Conservation (phyloP, 1,140 invertebrate genomes). For the Drosophila santomea region DNA sequence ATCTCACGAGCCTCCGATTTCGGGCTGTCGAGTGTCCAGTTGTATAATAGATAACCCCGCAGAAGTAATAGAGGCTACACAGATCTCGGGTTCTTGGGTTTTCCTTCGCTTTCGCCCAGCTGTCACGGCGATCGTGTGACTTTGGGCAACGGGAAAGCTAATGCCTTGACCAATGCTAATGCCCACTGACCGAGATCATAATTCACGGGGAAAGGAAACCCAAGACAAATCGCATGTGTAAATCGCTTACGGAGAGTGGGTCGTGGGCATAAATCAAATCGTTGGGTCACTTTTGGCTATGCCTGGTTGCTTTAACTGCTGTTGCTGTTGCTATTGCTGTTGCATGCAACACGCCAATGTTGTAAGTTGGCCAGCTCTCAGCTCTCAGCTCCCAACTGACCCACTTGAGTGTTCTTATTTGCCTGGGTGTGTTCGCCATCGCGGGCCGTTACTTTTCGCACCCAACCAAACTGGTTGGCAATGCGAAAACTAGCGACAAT, state of each 20-base stretch:
- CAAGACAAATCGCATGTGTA: slow-evolving; percentile 50
- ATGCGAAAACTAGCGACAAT: slow-evolving; percentile 71
- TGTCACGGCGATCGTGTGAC: slow-evolving; percentile 51
- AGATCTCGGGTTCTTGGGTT: slow-evolving; percentile 26
- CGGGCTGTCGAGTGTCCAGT: slow-evolving; percentile 47
- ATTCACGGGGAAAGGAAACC: slow-evolving; percentile 41
- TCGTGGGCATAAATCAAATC: slow-evolving; percentile 71
- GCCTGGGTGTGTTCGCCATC: slow-evolving; percentile 18
- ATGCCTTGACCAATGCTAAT: slow-evolving; percentile 1
- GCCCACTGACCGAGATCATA: slow-evolving; percentile 46
- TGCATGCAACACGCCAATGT: slow-evolving; percentile 66
- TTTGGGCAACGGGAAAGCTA: slow-evolving; percentile 4
- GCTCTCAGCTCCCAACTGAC: slow-evolving; percentile 30
- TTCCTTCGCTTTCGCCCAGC: slow-evolving; percentile 29
- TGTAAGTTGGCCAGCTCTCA: slow-evolving; percentile 1
- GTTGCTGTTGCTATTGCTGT: neutral
- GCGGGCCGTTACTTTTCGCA: slow-evolving; percentile 72
- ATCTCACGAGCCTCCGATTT: slow-evolving; percentile 77
- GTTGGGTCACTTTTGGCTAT: slow-evolving; percentile 60
- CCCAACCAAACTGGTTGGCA: slow-evolving; percentile 69
- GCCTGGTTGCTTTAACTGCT: slow-evolving; percentile 32
- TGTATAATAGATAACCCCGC: slow-evolving; percentile 40
- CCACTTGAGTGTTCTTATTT: slow-evolving; percentile 60
- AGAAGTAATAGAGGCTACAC: slow-evolving; percentile 25
- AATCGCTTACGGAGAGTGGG: slow-evolving; percentile 40